Evolutionary conservation across 2,888 invertebrate genomes (phyloP).

Genomic region (Phyllotreta striolata): DNA sequence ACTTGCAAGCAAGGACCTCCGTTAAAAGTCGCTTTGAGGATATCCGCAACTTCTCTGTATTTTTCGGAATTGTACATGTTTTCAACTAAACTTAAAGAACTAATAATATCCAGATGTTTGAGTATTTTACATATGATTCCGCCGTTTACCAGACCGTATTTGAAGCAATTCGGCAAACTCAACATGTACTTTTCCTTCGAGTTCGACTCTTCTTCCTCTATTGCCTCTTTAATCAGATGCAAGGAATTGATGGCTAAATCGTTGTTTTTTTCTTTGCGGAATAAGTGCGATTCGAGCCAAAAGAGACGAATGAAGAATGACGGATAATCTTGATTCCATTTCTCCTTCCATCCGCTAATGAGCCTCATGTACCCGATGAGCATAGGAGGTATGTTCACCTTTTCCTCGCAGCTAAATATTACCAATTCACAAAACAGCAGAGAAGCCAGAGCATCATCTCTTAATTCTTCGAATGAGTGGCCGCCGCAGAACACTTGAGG

Average conservation of each 20-base stretch:
- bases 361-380: conserved; percentile 63
- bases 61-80: conserved; percentile 71
- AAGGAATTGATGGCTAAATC: conserved; percentile 64
- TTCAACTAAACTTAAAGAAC: conserved; percentile 70
- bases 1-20: conserved; percentile 50
- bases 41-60: conserved; percentile 72
- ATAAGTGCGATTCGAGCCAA: conserved; percentile 67
- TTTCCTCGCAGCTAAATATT: conserved; percentile 47
- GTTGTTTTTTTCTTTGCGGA: conserved; percentile 64
- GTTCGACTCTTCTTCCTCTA: conserved; percentile 37
- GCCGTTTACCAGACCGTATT: conserved; percentile 63
- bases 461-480: conserved; percentile 58
- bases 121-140: conserved; percentile 63
- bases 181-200: conserved; percentile 55
- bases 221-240: conserved; percentile 53
- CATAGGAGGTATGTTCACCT: conserved; percentile 58
- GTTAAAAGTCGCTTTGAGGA: conserved; percentile 74
- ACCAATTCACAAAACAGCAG: conserved; percentile 66
- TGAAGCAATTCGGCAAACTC: conserved; percentile 64
- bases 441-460: conserved; percentile 63
- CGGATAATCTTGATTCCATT: conserved; percentile 61
- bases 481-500: conserved; percentile 61
- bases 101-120: conserved; percentile 64
- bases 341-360: conserved; percentile 60
- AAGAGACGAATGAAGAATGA: conserved; percentile 63